Evolutionary conservation across 2,113 vertebrate species (phyloP).

Genomic region (Hippocampus guttulatus): DNA sequence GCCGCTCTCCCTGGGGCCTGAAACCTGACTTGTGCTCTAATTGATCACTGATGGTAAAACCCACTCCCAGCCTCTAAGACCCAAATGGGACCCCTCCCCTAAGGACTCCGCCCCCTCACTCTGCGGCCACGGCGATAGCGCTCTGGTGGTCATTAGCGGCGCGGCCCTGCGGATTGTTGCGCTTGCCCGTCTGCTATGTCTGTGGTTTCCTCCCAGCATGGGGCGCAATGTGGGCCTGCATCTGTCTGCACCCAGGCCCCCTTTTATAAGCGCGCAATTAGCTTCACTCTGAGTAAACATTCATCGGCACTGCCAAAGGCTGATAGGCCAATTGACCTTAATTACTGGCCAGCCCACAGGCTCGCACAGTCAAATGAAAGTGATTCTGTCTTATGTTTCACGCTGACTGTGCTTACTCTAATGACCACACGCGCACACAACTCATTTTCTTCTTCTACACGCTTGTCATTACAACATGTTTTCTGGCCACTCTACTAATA

Average conservation of each 20-base stretch:
- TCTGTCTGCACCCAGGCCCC: slow-evolving; percentile 59
- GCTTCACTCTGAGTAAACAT: slow-evolving; percentile 68
- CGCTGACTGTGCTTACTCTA: slow-evolving; percentile 24
- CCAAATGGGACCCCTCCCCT: slow-evolving; percentile 48
- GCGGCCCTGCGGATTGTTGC: slow-evolving; percentile 58
- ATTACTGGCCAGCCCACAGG: slow-evolving; percentile 59
- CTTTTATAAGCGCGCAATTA: slow-evolving; percentile 68
- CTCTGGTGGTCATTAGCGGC: slow-evolving; percentile 55
- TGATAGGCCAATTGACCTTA: slow-evolving; percentile 71
- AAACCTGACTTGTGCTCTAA: slow-evolving; percentile 59
- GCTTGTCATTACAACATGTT: slow-evolving; percentile 32
- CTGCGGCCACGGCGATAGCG: slow-evolving; percentile 34
- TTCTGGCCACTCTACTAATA: slow-evolving; percentile 39
- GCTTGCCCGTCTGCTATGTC: slow-evolving; percentile 61
- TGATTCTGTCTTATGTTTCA: slow-evolving; percentile 53
- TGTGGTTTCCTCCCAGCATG: slow-evolving; percentile 64
- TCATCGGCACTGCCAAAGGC: slow-evolving; percentile 64
- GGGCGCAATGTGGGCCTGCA: slow-evolving; percentile 39
- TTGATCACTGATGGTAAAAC: slow-evolving; percentile 64
- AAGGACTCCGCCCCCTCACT: not conserved
- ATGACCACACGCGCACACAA: slow-evolving; percentile 42
- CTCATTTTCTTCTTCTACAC: slow-evolving; percentile 23
- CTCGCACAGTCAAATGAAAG: slow-evolving; percentile 61
- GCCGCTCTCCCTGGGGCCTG: slow-evolving; percentile 47
- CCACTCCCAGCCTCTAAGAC: slow-evolving; percentile 39